Base-by-base conservation (phyloP, 2,888 invertebrate species). In the Drosophila leonis region DNA sequence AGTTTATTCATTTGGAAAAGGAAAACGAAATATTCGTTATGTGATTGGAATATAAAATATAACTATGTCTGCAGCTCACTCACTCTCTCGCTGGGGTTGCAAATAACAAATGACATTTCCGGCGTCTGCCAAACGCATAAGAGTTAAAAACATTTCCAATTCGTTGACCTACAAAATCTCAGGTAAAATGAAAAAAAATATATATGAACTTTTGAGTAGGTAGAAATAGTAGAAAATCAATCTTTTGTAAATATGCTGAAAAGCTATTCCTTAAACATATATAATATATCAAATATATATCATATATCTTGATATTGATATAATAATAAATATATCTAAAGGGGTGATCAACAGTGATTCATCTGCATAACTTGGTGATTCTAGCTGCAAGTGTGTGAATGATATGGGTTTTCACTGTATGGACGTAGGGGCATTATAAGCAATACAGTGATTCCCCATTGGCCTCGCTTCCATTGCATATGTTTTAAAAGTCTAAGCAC, bases 1-100 rank as follows among this genome's bases (percentile, higher is more conserved):
- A 89, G 80, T 89, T 87, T 90, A 86, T 88, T 90, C 89, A 87
- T 88, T 86, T 90, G 90, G 87, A 90, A 85, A 83, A 71, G 66
- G 31, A 49, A 49, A 49, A 49, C 6, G 54, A 78, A 78, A 80
- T 66, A 51, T 66, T 67, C 63, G 55, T 70, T 74, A 60, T 82
- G 76, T 80, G 76, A 70, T 82, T 77, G 78, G 66, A 73, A 80
- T 89, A 82, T 79, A 79, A 73, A 80, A 65, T 82, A 80, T 72
- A 64, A 35, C 49, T 41, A 64, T 37, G 65, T 15, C 18, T 56
- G 31, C 42, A 33, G 39, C 10, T 10, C 18, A 12, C 35, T 13
- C 13, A 12, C 35, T 35, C 35, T 35, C 35, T 10, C 29, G n/a
- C 71, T 41, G 66, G 72, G 72, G 72, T 73, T 51, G 72, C 41